phyloP scores from a whole-genome alignment of 1,140 invertebrate species.

The Lepidurus couesii region DNA sequence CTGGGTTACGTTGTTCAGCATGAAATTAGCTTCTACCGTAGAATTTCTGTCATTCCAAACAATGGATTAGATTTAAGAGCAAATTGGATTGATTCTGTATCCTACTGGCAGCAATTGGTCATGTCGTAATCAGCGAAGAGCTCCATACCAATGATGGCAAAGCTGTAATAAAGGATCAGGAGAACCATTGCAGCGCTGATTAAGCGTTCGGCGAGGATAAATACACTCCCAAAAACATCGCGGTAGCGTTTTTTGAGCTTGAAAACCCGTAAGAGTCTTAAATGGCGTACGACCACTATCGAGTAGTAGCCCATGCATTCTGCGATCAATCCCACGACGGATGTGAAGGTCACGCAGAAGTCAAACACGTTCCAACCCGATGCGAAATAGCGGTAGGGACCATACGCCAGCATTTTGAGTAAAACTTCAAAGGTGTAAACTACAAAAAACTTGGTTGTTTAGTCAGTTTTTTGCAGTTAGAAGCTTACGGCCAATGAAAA shows the following conservation, averaged over 20 bases:
- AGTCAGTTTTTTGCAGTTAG: neutral
- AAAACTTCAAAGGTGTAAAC: conserved; percentile 70
- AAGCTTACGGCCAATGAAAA: conserved; percentile 60
- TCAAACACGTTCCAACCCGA: conserved; percentile 86
- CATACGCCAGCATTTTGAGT: conserved; percentile 66
- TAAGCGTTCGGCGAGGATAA: conserved; percentile 65
- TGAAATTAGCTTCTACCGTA: conserved; percentile 77
- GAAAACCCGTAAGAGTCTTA: conserved; percentile 57
- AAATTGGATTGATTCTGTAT: conserved; percentile 38
- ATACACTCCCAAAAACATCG: conserved; percentile 82
- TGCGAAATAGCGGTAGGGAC: conserved; percentile 62
- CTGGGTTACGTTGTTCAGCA: conserved; percentile 59
- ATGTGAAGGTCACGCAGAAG: conserved; percentile 63
- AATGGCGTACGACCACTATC: conserved; percentile 59
- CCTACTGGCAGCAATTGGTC: conserved; percentile 78
- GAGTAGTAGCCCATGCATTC: conserved; percentile 60
- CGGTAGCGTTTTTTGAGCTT: conserved; percentile 80
- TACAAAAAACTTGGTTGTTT: conserved; percentile 47
- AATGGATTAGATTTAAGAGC: neutral
- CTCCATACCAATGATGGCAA: conserved; percentile 87
- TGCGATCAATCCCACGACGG: conserved; percentile 60
- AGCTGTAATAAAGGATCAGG: conserved; percentile 83
- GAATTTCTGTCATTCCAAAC: conserved; percentile 59
- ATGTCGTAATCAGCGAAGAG: conserved; percentile 70
- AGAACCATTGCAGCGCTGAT: conserved; percentile 75